Conservation (phyloP, 2,113 vertebrate genomes). For the Ammodytes dubius region DNA sequence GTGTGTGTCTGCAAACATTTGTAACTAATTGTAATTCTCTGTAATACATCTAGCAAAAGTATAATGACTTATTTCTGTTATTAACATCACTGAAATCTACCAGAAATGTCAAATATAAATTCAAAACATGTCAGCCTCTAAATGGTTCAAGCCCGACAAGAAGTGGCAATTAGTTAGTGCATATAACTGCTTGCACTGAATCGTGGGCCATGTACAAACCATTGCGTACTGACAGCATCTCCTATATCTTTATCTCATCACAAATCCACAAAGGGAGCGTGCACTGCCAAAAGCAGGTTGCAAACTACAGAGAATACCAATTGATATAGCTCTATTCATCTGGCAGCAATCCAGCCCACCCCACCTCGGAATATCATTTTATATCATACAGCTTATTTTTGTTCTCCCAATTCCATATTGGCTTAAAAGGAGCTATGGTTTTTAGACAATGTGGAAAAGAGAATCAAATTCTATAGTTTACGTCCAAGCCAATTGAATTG, state of each 20-base stretch:
- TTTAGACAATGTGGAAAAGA: constrained; percentile 43
- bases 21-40: constrained; percentile 14
- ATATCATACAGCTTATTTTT: constrained; percentile 12
- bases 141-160: constrained; percentile 32
- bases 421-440: constrained; percentile 38
- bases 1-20: neutral
- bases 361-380: constrained; percentile 25
- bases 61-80: constrained; percentile 43
- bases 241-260: constrained; percentile 52
- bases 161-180: constrained; percentile 51
- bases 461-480: constrained; percentile 42
- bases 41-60: constrained; percentile 14
- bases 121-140: constrained; percentile 38
- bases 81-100: constrained; percentile 24
- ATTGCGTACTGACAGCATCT: constrained; percentile 27
- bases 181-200: constrained; percentile 41
- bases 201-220: constrained; percentile 36
- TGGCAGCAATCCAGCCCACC: constrained; percentile 21
- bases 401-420: constrained; percentile 2
- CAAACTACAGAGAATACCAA: constrained; percentile 45
- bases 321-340: constrained; percentile 57
- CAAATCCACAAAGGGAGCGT: constrained; percentile 64
- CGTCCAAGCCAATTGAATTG: constrained; percentile 55
- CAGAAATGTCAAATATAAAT: constrained; percentile 52
- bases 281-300: constrained; percentile 46